A percentile compares a stretch with the other conserved stretches of the same genome.
These are phyloP conservation scores for Macrostomum lignano DNA, from an alignment of 1,140 invertebrate genomes.

Conservation along the genomic window DNA sequence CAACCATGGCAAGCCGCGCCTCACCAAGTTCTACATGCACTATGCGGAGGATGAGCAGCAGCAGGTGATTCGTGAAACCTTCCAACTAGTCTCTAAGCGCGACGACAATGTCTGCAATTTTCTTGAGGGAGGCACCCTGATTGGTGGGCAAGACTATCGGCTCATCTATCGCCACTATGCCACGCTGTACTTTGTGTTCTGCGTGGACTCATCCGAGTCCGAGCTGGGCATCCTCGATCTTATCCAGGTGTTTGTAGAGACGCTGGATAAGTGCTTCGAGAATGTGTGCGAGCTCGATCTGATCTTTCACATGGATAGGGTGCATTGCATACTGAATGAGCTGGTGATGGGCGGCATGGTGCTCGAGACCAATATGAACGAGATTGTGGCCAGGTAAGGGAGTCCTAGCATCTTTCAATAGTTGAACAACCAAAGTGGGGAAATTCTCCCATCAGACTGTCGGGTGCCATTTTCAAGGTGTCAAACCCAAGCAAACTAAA, in stretches of 20 bases:
- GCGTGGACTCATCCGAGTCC: constrained; percentile 93
- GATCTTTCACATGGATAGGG: constrained; percentile 94
- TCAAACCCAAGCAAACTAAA: too few species aligned
- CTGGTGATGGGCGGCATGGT: constrained; percentile 5
- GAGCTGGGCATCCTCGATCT: constrained; percentile 90
- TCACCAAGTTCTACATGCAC: constrained; percentile 92
- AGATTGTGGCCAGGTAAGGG: constrained; percentile 78
- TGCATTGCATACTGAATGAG: constrained; percentile 12
- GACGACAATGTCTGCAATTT: constrained; percentile 99
- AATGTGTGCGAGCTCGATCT: constrained; percentile 97
- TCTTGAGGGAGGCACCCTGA: constrained; percentile 81
- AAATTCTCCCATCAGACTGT: too few species aligned
- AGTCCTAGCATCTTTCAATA: too few species aligned
- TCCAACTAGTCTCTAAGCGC: constrained; percentile 84
- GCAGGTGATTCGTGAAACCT: constrained; percentile 95
- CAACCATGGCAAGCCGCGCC: constrained; percentile 86
- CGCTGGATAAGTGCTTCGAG: constrained; percentile 92
- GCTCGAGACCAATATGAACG: constrained; percentile 65
- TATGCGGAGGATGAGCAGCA: constrained; percentile 98
- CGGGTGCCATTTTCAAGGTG: too few species aligned
- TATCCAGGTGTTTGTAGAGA: constrained; percentile 97
- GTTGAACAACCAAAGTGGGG: too few species aligned
- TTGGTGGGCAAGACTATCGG: constrained; percentile 89
- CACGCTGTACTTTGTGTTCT: constrained; percentile 96
- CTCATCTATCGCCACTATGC: constrained; percentile 98